Evolutionary conservation across 2,888 invertebrate genomes (phyloP).

Genomic region (Dicyrtoma fusca): DNA sequence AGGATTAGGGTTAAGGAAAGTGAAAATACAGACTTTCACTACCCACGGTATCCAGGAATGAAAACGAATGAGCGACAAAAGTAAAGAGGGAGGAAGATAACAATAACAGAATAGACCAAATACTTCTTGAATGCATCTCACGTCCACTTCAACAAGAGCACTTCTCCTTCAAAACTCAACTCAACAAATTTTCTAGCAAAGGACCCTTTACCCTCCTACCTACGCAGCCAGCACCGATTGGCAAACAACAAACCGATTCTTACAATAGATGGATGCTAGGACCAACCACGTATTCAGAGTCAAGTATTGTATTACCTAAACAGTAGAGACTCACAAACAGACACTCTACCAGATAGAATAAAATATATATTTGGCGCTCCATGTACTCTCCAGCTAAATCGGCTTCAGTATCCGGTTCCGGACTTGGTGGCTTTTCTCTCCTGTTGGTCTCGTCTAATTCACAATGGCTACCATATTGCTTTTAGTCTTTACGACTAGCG

Average conservation of each 20-base stretch:
- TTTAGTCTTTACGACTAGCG: no score
- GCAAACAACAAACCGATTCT: constrained; percentile 6
- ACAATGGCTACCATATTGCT: no score
- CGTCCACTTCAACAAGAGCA: constrained; percentile 28
- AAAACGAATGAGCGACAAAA: constrained; percentile 5
- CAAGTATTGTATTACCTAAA: background rate
- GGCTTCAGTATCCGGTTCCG: constrained; percentile 26
- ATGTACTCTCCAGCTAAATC: constrained; percentile 4
- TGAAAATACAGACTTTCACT: no score
- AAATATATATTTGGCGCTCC: background rate
- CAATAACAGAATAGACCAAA: constrained; percentile 29
- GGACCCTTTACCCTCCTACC: background rate
- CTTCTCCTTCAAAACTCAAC: background rate
- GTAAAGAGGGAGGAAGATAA: constrained; percentile 1
- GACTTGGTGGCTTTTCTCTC: constrained; percentile 6
- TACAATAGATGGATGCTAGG: background rate
- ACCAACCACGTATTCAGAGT: background rate
- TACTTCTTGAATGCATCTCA: constrained; percentile 18
- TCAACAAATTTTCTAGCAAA: constrained; percentile 8
- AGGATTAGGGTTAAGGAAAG: no score
- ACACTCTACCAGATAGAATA: background rate
- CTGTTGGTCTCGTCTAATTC: background rate
- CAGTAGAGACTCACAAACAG: background rate
- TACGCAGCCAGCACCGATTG: background rate
- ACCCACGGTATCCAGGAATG: background rate